Percentiles rank a stretch among this genome's conserved stretches.
These are phyloP conservation scores for Drosophila maculinotata DNA, from an alignment of 2,888 invertebrate species.

Conservation along the genomic window DNA sequence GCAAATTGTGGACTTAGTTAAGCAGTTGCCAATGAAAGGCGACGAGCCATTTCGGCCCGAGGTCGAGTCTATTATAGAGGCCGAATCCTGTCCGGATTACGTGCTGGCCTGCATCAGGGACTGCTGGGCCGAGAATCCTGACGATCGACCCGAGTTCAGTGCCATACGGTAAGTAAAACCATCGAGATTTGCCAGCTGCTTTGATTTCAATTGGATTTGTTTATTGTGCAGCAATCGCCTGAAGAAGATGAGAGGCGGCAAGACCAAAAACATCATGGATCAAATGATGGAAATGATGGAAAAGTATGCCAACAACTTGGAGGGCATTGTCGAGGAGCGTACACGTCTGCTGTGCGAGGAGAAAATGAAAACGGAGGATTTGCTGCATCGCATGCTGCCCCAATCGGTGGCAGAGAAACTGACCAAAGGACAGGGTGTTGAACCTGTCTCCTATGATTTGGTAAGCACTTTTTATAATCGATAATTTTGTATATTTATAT, in stretches of 20 bases:
- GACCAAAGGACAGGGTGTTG: constrained; percentile 94
- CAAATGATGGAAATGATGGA: constrained; percentile 99
- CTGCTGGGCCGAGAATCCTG: constrained; percentile 95
- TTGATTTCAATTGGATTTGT: not conserved
- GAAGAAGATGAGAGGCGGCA: constrained; percentile 96
- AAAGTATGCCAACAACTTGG: constrained; percentile 97
- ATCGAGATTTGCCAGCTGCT: accelerated
- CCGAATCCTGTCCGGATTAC: constrained; percentile 91
- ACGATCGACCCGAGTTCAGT: constrained; percentile 93
- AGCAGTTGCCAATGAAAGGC: constrained; percentile 88
- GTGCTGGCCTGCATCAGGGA: constrained; percentile 93
- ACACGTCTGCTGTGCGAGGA: constrained; percentile 95
- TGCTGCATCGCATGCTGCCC: constrained; percentile 97
- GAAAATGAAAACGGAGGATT: constrained; percentile 96
- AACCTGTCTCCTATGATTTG: constrained; percentile 96
- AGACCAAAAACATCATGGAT: constrained; percentile 95
- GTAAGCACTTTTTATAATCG: no score
- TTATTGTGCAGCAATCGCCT: constrained; percentile 86
- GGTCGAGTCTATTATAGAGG: constrained; percentile 89
- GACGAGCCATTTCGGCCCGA: constrained; percentile 93
- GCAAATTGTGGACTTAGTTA: constrained; percentile 95
- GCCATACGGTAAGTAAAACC: constrained; percentile 87
- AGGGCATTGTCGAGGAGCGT: constrained; percentile 96
- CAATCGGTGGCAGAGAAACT: constrained; percentile 95
- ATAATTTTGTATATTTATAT: no score